Evolutionary conservation across 2,888 invertebrate species (phyloP).

Genomic region (Pristionchus japonicus): DNA sequence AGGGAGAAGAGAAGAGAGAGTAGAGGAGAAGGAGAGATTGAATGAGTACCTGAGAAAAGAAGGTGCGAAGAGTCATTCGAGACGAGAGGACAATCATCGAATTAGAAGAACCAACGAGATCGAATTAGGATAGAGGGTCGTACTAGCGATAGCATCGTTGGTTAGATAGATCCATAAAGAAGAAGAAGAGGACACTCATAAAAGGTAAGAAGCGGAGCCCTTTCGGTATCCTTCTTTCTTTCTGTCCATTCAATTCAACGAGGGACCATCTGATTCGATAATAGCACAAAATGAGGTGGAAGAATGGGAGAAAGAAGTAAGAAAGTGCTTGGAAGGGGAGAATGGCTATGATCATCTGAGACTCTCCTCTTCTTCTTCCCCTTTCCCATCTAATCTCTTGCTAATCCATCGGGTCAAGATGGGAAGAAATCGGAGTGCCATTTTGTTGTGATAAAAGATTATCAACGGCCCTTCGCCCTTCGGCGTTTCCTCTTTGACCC

Average conservation of each 20-base stretch:
- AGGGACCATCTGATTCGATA: not conserved
- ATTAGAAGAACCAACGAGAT: not conserved
- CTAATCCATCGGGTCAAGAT: conserved; percentile 8
- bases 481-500: not conserved
- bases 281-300: not conserved
- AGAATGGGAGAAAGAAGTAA: not conserved
- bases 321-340: conserved; percentile 9
- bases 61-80: not conserved
- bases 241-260: not conserved
- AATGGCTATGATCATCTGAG: not conserved
- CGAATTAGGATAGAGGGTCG: not conserved
- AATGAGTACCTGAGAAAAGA: not conserved
- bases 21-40: not conserved
- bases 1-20: not conserved
- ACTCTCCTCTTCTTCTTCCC: not conserved
- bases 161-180: not conserved
- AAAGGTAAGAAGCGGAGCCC: not conserved
- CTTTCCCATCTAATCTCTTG: not conserved
- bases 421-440: not conserved
- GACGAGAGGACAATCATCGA: not conserved
- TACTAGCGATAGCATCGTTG: not conserved
- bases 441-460: conserved; percentile 16
- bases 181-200: not conserved
- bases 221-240: not conserved
- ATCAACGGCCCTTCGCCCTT: not conserved